phyloP scores from a whole-genome alignment of 2,797 vertebrate genomes.

The Pampus argenteus region DNA sequence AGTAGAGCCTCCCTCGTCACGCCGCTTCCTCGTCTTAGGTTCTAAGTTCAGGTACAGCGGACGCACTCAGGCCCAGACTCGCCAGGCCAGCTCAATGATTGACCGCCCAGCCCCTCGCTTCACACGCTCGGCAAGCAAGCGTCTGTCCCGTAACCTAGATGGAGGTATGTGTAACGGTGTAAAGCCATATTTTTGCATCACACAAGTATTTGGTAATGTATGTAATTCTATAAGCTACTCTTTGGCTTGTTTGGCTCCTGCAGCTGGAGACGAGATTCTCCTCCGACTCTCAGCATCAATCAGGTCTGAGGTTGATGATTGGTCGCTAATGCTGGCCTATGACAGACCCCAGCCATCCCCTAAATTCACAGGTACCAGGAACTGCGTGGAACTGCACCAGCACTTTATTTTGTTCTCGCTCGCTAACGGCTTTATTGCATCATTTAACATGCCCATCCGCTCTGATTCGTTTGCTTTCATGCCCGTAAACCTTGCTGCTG shows the following conservation, averaged over 20 bases:
- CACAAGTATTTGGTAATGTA: neutral
- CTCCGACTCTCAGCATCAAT: slow-evolving; percentile 72
- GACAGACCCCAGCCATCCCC: slow-evolving; percentile 56
- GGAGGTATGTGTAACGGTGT: slow-evolving; percentile 85
- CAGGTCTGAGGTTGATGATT: slow-evolving; percentile 77
- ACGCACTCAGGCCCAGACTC: slow-evolving; percentile 93
- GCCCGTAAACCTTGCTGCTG: slow-evolving; percentile 12
- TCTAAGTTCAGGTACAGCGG: slow-evolving; percentile 97
- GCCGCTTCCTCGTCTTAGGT: slow-evolving; percentile 90
- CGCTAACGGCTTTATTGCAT: slow-evolving; percentile 28
- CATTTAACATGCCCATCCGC: slow-evolving; percentile 23
- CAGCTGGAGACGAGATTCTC: slow-evolving; percentile 86
- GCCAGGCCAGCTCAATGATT: slow-evolving; percentile 94
- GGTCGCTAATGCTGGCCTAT: slow-evolving; percentile 69
- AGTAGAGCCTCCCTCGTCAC: slow-evolving; percentile 91
- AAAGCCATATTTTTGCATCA: neutral
- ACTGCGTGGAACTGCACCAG: slow-evolving; percentile 27
- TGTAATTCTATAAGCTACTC: slow-evolving; percentile 1
- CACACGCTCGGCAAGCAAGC: slow-evolving; percentile 92
- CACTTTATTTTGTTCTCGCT: slow-evolving; percentile 28
- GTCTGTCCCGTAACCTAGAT: slow-evolving; percentile 91
- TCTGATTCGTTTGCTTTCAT: slow-evolving; percentile 47
- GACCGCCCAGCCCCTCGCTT: slow-evolving; percentile 93
- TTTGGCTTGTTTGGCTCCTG: slow-evolving; percentile 77
- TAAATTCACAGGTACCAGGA: slow-evolving; percentile 75